A percentile compares a stretch with the other conserved stretches of the same genome.
Conservation (phyloP, 2,113 vertebrate species). For the Nettapus auritus region DNA sequence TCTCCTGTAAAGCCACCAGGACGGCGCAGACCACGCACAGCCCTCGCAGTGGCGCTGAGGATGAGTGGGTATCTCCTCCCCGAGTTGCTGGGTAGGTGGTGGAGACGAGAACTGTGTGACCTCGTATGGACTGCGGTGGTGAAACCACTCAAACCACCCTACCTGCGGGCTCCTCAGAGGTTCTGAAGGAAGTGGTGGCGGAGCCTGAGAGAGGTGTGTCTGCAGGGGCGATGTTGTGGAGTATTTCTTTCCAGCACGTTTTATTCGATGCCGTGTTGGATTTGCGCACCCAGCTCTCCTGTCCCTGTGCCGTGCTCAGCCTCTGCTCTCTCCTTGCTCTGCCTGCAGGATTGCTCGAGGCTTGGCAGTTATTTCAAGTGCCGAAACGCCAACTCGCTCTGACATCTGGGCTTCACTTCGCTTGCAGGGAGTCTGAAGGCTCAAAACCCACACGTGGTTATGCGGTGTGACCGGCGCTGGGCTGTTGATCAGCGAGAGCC, state of each 20-base stretch:
- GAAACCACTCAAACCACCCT: neutral
- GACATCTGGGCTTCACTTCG: neutral
- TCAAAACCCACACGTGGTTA: neutral
- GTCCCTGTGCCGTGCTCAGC: neutral
- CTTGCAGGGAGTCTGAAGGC: neutral
- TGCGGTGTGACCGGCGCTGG: neutral
- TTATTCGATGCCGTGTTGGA: neutral
- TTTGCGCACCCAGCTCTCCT: neutral
- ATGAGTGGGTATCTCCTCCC: too few species aligned
- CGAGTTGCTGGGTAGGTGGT: too few species aligned
- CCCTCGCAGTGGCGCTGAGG: too few species aligned
- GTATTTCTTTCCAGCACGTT: neutral
- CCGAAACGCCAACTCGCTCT: neutral
- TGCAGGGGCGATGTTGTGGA: neutral
- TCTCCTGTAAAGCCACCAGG: neutral
- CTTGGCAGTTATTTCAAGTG: neutral
- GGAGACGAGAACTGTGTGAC: too few species aligned
- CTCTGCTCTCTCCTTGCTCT: neutral
- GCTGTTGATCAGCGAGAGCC: neutral
- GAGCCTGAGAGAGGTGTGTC: neutral
- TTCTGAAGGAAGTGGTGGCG: neutral
- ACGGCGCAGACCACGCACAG: too few species aligned
- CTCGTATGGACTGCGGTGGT: neutral
- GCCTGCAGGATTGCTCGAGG: neutral
- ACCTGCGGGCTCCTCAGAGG: neutral